Conservation (phyloP, 2,113 vertebrate genomes). For the Scomber japonicus region DNA sequence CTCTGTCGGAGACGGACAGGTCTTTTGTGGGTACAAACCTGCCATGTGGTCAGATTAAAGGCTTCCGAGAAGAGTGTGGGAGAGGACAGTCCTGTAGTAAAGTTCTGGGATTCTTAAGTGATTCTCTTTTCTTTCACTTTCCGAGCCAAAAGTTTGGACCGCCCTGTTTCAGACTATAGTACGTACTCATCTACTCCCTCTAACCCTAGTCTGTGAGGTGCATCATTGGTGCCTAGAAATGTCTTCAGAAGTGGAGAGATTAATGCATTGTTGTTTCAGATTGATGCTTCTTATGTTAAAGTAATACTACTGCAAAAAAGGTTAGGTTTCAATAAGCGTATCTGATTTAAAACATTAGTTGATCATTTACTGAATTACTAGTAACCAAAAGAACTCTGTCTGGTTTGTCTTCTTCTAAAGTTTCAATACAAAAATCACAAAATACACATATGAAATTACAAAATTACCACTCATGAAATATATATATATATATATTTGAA, state of each 20-base stretch:
- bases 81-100: slow-evolving; percentile 28
- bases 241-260: not conserved
- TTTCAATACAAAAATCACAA: no score
- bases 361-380: no score
- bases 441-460: no score
- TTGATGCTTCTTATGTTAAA: not conserved
- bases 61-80: slow-evolving; percentile 53
- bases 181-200: not conserved
- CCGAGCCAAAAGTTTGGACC: not conserved
- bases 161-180: not conserved
- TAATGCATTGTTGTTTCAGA: not conserved
- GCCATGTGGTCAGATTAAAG: slow-evolving; percentile 72
- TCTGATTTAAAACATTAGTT: no score
- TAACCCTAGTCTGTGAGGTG: not conserved
- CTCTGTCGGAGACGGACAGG: slow-evolving; percentile 37
- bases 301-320: not conserved
- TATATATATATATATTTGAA: no score
- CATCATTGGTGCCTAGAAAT: not conserved
- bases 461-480: no score
- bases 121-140: slow-evolving; percentile 24
- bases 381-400: no score
- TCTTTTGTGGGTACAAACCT: slow-evolving; percentile 35
- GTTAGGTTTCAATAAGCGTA: no score
- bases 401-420: no score
- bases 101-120: slow-evolving; percentile 15